Conservation (phyloP, 2,797 vertebrate species). For the Chromobotia macracanthus region DNA sequence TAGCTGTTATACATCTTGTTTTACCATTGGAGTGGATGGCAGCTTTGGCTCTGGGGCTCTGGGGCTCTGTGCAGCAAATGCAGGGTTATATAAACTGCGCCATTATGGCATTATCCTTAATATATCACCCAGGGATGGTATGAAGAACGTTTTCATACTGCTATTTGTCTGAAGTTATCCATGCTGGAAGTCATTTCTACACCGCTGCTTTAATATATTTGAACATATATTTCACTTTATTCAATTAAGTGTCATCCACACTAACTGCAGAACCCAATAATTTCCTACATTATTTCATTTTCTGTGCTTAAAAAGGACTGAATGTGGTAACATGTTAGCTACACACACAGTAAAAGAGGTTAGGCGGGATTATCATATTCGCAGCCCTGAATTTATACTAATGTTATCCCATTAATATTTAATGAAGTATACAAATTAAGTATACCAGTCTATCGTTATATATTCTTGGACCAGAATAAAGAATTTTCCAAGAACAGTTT, state of each 20-base stretch:
- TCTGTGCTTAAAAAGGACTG: not conserved
- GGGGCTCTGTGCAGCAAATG: constrained; percentile 16
- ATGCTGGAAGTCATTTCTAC: not conserved
- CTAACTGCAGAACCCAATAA: not conserved
- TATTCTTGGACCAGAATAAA: no score
- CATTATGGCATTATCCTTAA: constrained; percentile 23
- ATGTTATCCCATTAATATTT: no score
- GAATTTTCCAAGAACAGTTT: no score
- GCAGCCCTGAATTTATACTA: no score
- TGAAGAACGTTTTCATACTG: constrained; percentile 9
- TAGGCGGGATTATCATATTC: no score
- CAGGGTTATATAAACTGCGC: constrained; percentile 30
- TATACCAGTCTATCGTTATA: no score
- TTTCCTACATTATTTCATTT: not conserved
- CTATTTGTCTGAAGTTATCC: constrained; percentile 8
- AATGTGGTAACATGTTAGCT: no score
- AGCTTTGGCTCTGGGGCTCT: constrained; percentile 8
- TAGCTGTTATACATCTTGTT: constrained; percentile 30
- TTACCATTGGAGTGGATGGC: constrained; percentile 32
- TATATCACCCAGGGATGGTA: not conserved
- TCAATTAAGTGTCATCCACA: not conserved
- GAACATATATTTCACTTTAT: not conserved
- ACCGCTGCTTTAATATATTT: not conserved
- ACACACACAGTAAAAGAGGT: no score
- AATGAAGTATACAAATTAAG: no score